Percentiles rank a stretch among this genome's conserved stretches.
These are phyloP conservation scores for Aporophyla nigra DNA, from an alignment of 2,888 invertebrate genomes.

Conservation along the genomic window DNA sequence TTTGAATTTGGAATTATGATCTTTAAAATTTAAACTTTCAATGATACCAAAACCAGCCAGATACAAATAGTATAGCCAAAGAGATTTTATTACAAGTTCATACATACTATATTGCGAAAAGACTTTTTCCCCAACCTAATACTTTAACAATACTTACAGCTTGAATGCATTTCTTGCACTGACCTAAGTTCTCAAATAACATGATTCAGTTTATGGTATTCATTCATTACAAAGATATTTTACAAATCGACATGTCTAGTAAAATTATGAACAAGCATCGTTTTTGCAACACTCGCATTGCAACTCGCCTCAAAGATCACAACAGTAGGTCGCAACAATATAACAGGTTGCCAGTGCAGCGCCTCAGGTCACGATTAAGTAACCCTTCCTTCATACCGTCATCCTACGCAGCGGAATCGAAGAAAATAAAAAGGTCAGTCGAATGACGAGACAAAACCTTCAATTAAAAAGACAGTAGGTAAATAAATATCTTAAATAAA, in stretches of 20 bases:
- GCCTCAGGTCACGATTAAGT: slow-evolving; percentile 43
- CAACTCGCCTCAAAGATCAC: slow-evolving; percentile 47
- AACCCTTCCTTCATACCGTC: slow-evolving; percentile 46
- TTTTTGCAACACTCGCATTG: slow-evolving; percentile 41
- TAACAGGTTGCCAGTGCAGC: slow-evolving; percentile 51
- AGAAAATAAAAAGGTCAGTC: slow-evolving; percentile 52
- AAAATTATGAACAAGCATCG: slow-evolving; percentile 33
- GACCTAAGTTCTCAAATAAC: not conserved
- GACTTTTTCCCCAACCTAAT: no score
- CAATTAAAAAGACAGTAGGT: slow-evolving; percentile 34
- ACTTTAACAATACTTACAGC: no score
- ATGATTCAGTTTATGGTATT: not conserved
- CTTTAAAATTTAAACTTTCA: no score
- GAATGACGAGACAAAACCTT: slow-evolving; percentile 40
- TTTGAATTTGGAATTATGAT: no score
- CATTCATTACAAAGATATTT: slow-evolving; percentile 21
- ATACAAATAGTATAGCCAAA: no score
- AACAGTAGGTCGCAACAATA: slow-evolving; percentile 40
- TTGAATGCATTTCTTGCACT: not conserved
- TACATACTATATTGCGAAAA: no score
- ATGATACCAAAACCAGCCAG: no score
- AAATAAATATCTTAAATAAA: no score
- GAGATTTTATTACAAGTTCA: no score
- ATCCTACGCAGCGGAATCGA: slow-evolving; percentile 38
- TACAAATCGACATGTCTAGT: not conserved